phyloP scores from a whole-genome alignment of 1,140 invertebrate species.

The Ostrea edulis region DNA sequence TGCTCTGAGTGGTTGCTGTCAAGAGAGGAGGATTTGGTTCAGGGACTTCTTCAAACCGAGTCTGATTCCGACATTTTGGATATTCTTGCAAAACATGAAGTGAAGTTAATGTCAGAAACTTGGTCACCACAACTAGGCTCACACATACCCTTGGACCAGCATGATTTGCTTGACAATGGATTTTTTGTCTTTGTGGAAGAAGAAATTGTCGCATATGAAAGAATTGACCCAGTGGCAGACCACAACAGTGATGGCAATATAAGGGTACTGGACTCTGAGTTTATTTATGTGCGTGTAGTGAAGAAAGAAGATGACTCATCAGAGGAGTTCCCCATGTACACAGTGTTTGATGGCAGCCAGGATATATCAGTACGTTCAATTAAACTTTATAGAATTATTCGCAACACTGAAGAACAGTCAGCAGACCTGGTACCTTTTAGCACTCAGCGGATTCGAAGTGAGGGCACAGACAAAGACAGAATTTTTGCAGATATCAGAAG shows the following conservation, averaged over 20 bases:
- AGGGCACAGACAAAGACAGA: not conserved
- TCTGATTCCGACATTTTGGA: not conserved
- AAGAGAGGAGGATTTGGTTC: not conserved
- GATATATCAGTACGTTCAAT: not conserved
- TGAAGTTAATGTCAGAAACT: not conserved
- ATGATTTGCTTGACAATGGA: not conserved
- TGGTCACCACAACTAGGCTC: not conserved
- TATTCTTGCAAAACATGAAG: not conserved
- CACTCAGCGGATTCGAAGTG: not conserved
- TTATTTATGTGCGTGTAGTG: not conserved
- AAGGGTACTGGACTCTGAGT: not conserved
- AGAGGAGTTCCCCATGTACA: not conserved
- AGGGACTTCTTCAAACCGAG: not conserved
- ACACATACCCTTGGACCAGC: not conserved
- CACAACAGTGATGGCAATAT: not conserved
- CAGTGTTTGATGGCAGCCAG: not conserved
- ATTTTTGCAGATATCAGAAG: not conserved
- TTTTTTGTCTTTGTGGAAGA: not conserved
- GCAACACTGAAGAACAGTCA: constrained; percentile 5
- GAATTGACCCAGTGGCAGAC: not conserved
- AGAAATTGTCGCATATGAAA: constrained; percentile 4
- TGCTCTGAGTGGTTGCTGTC: not conserved
- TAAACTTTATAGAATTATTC: not conserved
- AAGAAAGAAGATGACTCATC: not conserved
- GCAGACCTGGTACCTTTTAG: not conserved